Conservation (phyloP, 2,113 vertebrate species). For the Cololabis saira region DNA sequence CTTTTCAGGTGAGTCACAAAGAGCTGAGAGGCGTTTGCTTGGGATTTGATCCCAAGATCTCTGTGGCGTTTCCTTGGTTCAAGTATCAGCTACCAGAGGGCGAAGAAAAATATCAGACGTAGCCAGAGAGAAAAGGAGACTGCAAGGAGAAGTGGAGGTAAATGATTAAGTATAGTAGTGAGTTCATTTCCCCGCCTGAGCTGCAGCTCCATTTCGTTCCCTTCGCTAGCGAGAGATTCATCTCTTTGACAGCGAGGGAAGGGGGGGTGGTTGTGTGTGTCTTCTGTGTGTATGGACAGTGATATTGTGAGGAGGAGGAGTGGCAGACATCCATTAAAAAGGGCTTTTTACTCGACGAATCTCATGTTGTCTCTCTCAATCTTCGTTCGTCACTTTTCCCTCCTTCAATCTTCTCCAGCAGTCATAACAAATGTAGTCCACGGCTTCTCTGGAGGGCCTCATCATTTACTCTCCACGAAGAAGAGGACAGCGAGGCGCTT, state of each 20-base stretch:
- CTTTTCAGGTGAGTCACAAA: not conserved
- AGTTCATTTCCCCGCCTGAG: constrained; percentile 56
- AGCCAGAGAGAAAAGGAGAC: not conserved
- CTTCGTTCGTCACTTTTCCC: constrained; percentile 19
- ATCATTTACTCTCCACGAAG: constrained; percentile 32
- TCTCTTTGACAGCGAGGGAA: constrained; percentile 44
- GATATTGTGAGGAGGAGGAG: constrained; percentile 8
- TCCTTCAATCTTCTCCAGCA: constrained; percentile 26
- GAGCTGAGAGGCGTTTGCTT: constrained; percentile 7
- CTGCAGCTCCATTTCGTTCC: constrained; percentile 41
- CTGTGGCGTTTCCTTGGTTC: constrained; percentile 11
- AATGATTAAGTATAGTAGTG: constrained; percentile 54
- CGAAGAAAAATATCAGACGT: not conserved
- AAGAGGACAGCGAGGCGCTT: constrained; percentile 4
- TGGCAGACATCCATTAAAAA: constrained; percentile 46
- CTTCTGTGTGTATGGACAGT: not conserved
- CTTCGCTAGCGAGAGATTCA: constrained; percentile 43
- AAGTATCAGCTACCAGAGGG: constrained; percentile 17
- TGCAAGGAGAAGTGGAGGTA: constrained; percentile 19
- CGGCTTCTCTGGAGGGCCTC: constrained; percentile 11
- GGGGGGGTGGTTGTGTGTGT: not conserved
- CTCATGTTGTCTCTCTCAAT: constrained; percentile 45
- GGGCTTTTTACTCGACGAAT: constrained; percentile 30
- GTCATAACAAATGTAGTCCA: constrained; percentile 35
- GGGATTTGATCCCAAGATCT: constrained; percentile 13